Evolutionary conservation across 2,113 vertebrate genomes (phyloP), one percentile per base, ranked within the genome.

Genomic region (Tetrao urogallus): DNA sequence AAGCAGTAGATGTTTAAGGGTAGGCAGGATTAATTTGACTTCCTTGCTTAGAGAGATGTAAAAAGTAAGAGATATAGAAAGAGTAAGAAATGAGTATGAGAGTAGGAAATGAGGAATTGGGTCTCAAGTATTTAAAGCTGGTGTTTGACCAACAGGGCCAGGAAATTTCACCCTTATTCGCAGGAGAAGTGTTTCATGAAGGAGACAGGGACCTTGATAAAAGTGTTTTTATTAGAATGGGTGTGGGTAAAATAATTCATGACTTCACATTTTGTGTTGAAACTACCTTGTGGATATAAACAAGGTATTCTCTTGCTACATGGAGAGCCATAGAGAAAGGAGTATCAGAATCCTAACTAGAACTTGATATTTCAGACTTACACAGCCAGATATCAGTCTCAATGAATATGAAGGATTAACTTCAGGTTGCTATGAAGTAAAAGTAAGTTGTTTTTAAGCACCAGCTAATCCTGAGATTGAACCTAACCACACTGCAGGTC

Each of bases 171-270:
- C 20, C 34, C 1, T 72, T 82, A 9, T 17, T 22, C 10, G 61
- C 20, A 3, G 8, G 11, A 82, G 75, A 5, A 80, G 3, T 3
- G 1, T 47, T 47, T 66, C 82, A 30, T 36, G 42, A 81, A 77
- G 10, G 13, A n/a, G 43, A 4, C 1, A 5, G 15, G 34, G 3
- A 9, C 12, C 20, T 38, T 34, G 30, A 8, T 8, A 34, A 15
- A 95, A 63, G 20, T 42, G 21, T 86, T 78, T 67, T 6, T n/a
- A 1, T 43, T 17, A 20, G 34, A 71, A 78, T 5, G 7, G 38
- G 8, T 5, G 6, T 34, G 36, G 3, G 4, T 27, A 27, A 65
- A 72, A 76, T 4, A 42, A 45, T 5, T 48, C 48, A 9, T 3
- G 7, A 4, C 28, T 48, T 58, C 0, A 0, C 25, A 57, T 66